Percentiles rank a stretch among this genome's conserved stretches.
These are phyloP conservation scores for Hiodon tergisus DNA, from an alignment of 2,113 vertebrate genomes.

Conservation along the genomic window DNA sequence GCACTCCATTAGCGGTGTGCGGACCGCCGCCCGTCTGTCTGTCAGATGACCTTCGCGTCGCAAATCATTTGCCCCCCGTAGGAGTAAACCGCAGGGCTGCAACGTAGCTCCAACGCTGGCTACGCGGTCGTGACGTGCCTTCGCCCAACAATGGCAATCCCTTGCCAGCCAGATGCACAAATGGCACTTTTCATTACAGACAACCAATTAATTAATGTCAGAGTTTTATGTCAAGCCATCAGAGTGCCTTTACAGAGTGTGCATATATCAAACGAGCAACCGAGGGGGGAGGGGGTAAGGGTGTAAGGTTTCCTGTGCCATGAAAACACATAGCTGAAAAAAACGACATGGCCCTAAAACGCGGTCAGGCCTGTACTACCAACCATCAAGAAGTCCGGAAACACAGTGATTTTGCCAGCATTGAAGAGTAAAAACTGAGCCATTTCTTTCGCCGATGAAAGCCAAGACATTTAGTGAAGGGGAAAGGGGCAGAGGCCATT, in stretches of 20 bases:
- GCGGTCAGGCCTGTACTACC: no score
- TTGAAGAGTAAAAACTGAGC: no score
- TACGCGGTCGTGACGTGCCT: background rate
- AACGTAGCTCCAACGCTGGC: background rate
- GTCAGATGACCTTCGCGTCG: background rate
- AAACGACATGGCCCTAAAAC: background rate
- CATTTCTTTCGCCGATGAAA: no score
- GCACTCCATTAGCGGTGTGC: background rate
- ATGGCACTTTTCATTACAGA: conserved; percentile 4
- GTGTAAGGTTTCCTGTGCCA: background rate
- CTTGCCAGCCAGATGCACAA: background rate
- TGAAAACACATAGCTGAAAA: background rate
- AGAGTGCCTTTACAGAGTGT: background rate
- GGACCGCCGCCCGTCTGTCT: no score
- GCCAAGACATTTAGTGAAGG: no score
- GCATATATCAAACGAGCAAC: conserved; percentile 8
- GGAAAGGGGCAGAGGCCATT: no score
- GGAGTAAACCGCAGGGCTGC: background rate
- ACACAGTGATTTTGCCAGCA: no score
- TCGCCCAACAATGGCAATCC: background rate
- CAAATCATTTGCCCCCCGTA: background rate
- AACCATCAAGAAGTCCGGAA: no score
- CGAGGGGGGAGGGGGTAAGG: background rate
- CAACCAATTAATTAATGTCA: conserved; percentile 15
- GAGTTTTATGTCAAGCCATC: background rate